Base-by-base conservation (phyloP, 1,140 invertebrate genomes). In the Neotoxoptera formosana region DNA sequence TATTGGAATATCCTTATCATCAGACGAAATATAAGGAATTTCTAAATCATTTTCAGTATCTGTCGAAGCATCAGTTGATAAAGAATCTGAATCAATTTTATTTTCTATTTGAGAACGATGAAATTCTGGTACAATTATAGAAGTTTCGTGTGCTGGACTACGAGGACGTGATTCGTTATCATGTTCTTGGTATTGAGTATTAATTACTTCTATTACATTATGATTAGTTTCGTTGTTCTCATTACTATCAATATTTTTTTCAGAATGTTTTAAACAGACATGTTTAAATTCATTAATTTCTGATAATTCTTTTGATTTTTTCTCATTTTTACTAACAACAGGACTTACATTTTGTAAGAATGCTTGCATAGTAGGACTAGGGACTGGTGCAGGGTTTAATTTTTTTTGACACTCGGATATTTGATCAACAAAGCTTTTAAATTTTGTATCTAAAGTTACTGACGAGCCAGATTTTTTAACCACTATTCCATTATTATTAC, bases 361-460 rank as follows among this genome's bases (percentile, higher is more conserved):
- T 4, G 96, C 97, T 94, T 97, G 97, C 97, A 97, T 97, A 36
- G 96, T 96, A 4, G 97, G 96, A 95, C 97, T 97, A 17, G 97
- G 97, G 94, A 97, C 96, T 0, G 97, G 96, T 0, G 98, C 97
- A 0, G 98, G 97, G 95, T 98, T 97, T 60, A 98, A 95, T 93
- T 98, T 95, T 94, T 98, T 98, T 94, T 99, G 98, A 94, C 98
- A 97, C 95, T 98, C 98, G 2, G 98, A 98, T 93, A 98, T 98
- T 93, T 97, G 97, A 48, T 97, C 97, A 67, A 98, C 96, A 94
- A 98, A 97, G 87, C 96, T 97, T 95, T 97, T 97, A 86, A 98
- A 96, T 94, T 97, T 97, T 3, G 97, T 97, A 94, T 98, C 98
- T 20, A 98, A 96, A 91, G 97, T 97, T 1, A 97, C 97, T 0